Percentiles rank a stretch among this genome's conserved stretches.
phyloP scores from a whole-genome alignment of 2,888 invertebrate genomes.

The Hoplodrina ambigua region DNA sequence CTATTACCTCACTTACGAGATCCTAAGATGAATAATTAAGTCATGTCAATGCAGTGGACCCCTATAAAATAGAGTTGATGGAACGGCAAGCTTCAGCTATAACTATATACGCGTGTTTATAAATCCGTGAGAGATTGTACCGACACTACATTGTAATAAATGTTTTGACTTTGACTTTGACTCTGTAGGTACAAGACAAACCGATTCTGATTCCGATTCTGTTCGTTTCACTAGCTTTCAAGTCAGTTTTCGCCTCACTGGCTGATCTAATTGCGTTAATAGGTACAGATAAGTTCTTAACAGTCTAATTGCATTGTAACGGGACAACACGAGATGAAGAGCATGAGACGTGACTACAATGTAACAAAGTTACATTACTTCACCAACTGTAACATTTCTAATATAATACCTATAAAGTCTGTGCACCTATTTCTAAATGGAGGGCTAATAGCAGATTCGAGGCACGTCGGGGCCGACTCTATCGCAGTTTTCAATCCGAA shows the following conservation, averaged over 20 bases:
- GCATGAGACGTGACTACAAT: slow-evolving; percentile 75
- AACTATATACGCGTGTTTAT: slow-evolving; percentile 41
- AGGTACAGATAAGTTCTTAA: slow-evolving; percentile 64
- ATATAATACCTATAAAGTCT: slow-evolving; percentile 80
- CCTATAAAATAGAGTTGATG: slow-evolving; percentile 58
- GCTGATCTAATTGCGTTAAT: slow-evolving; percentile 68
- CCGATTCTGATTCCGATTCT: slow-evolving; percentile 66
- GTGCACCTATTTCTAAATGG: slow-evolving; percentile 83
- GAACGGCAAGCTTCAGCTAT: slow-evolving; percentile 19
- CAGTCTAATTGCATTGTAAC: slow-evolving; percentile 70
- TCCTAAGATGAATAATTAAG: slow-evolving; percentile 54
- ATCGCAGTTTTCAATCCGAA: slow-evolving; percentile 90
- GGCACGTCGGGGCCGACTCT: slow-evolving; percentile 85
- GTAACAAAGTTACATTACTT: slow-evolving; percentile 70
- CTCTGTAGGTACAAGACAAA: slow-evolving; percentile 44
- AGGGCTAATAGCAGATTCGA: slow-evolving; percentile 82
- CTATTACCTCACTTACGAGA: slow-evolving; percentile 37
- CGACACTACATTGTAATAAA: not conserved
- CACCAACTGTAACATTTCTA: slow-evolving; percentile 70
- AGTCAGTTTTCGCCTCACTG: slow-evolving; percentile 64
- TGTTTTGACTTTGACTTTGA: not conserved
- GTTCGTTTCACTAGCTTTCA: slow-evolving; percentile 66
- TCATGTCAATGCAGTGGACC: slow-evolving; percentile 52
- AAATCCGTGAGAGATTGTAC: slow-evolving; percentile 46
- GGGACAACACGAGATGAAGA: slow-evolving; percentile 68